Base-by-base conservation (phyloP, 2,113 vertebrate species). In the Syngnathus floridae region DNA sequence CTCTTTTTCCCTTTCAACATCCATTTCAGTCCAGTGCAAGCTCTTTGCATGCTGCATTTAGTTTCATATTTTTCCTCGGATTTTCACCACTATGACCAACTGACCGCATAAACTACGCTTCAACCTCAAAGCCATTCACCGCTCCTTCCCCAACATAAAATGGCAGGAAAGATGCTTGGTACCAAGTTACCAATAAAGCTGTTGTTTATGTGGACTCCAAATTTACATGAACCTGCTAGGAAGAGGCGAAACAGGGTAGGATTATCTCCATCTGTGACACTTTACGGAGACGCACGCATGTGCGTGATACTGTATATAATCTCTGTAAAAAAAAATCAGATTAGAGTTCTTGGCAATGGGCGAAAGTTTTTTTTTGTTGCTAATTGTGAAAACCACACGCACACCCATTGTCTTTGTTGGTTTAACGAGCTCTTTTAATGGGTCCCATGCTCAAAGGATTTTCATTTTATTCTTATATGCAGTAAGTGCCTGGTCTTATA, bases 21-120 rank as follows among this genome's bases (percentile, higher is more conserved):
- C 69, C 66, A 70, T 66, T 58, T 55, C 54, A 67, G 60, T 65
- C 64, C 66, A 55, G 72, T 77, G 74, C 80, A 36, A 69, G 60
- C 66, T 72, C 54, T 69, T 58, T 40, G 69, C 71, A 65, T 13
- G 31, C 54, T 22, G 21, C 63, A 40, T 21, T 2, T 19, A 19
- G 40, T 60, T 60, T n/a, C 10, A 40, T 60, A 40, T 48, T 41
- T 35, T 49, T 64, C 49, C 48, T 49, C 7, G 12, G 31, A 57
- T 58, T 65, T 38, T 70, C 62, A 26, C 40, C 69, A 75, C 64
- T 54, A 66, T 40, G 38, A 72, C 49, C 17, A 26, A 49, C 73
- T 83, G 77, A 83, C 73, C 71, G 81, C 59, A 67, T 48, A 22
- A 22, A 70, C 57, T 48, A 22, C 22, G 9, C 11, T 46, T 46